Evolutionary conservation across 1,140 invertebrate genomes (phyloP).

Genomic region (Hycleus cichorii): DNA sequence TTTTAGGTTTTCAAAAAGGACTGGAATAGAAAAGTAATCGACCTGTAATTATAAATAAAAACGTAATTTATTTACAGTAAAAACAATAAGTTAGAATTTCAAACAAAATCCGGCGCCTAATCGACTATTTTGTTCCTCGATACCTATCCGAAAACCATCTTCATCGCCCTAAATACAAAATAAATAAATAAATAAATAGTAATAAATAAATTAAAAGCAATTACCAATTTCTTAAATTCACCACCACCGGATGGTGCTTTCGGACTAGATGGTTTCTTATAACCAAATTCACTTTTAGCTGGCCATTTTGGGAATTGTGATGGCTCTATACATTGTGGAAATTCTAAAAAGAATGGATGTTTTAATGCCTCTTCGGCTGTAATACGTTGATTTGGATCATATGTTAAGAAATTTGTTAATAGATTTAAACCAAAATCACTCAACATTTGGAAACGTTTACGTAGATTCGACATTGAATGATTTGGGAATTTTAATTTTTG

Average conservation of each 20-base stretch:
- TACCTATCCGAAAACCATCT: slow-evolving; percentile 42
- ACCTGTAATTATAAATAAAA: too few species aligned
- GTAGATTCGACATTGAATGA: slow-evolving; percentile 79
- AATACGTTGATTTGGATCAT: slow-evolving; percentile 80
- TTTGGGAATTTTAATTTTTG: slow-evolving; percentile 88
- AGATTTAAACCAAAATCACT: slow-evolving; percentile 77
- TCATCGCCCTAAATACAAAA: slow-evolving; percentile 13
- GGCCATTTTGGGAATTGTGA: slow-evolving; percentile 99
- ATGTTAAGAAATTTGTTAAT: slow-evolving; percentile 82
- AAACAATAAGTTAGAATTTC: slow-evolving; percentile 56
- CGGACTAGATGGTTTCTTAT: slow-evolving; percentile 68
- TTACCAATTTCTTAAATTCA: slow-evolving; percentile 78
- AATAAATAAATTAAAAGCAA: slow-evolving; percentile 15
- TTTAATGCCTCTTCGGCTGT: slow-evolving; percentile 83
- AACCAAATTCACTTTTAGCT: slow-evolving; percentile 88
- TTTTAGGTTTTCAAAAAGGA: too few species aligned
- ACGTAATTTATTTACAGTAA: too few species aligned
- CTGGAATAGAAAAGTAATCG: too few species aligned
- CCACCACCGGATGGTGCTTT: slow-evolving; percentile 92
- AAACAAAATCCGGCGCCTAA: slow-evolving; percentile 73
- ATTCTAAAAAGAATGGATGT: slow-evolving; percentile 87
- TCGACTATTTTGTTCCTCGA: slow-evolving; percentile 47
- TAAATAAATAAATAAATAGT: slow-evolving; percentile 17
- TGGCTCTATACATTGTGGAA: slow-evolving; percentile 87
- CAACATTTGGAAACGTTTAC: slow-evolving; percentile 71